A percentile compares a stretch with the other conserved stretches of the same genome.
Conservation (phyloP, 2,888 invertebrate species). For the Zele albiditarsus region DNA sequence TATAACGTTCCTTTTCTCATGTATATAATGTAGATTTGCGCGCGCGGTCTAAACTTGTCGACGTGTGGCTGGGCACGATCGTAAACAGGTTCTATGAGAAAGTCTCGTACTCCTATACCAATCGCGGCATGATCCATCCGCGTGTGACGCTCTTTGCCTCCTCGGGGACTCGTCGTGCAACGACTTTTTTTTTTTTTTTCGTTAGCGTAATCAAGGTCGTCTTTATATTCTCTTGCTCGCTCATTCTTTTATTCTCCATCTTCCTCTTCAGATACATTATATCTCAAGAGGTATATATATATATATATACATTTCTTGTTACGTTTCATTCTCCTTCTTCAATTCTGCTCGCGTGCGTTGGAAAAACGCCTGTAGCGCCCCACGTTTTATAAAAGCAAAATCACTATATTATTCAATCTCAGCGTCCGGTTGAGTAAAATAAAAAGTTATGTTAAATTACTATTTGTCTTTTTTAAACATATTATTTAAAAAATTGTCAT, state of each 20-base stretch:
- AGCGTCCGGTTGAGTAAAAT: slow-evolving; percentile 22
- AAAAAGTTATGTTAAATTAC: slow-evolving; percentile 16
- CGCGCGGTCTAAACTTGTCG: slow-evolving; percentile 27
- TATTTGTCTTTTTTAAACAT: not conserved
- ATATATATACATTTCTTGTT: slow-evolving; percentile 18
- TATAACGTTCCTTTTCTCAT: not conserved
- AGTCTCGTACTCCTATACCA: slow-evolving; percentile 17
- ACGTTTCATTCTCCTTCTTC: slow-evolving; percentile 14
- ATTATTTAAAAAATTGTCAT: not conserved
- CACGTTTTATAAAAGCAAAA: slow-evolving; percentile 36
- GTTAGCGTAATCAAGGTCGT: slow-evolving; percentile 42
- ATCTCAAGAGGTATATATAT: not conserved
- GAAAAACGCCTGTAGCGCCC: slow-evolving; percentile 40
- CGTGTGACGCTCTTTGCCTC: slow-evolving; percentile 35
- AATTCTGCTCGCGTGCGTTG: slow-evolving; percentile 35
- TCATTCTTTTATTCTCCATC: slow-evolving; percentile 1
- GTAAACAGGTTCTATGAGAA: slow-evolving; percentile 52
- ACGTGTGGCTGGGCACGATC: slow-evolving; percentile 35
- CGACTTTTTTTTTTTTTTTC: slow-evolving; percentile 34
- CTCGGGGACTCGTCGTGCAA: slow-evolving; percentile 45
- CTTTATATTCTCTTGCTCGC: slow-evolving; percentile 23
- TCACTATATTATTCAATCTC: slow-evolving; percentile 43
- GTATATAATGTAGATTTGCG: slow-evolving; percentile 28
- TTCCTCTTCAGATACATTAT: not conserved
- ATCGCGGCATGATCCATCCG: slow-evolving; percentile 24